Evolutionary conservation across 2,797 vertebrate species (phyloP).

Genomic region (Cirrhinus mrigala): DNA sequence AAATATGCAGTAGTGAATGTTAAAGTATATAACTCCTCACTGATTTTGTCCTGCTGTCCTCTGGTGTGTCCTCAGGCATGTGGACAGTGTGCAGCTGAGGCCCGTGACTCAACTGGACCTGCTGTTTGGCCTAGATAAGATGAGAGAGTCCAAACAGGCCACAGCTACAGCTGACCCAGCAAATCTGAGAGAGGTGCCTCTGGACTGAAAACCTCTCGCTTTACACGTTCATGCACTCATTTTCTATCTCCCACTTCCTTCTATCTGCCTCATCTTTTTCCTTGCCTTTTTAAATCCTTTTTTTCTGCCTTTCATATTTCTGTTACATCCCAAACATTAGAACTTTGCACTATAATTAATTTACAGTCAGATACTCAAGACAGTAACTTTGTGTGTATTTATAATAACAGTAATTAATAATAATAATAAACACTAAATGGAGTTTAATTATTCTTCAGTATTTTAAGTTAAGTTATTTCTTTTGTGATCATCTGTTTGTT

Average conservation of each 20-base stretch:
- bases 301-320: not conserved
- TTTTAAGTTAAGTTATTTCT: not conserved
- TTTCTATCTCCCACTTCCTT: not conserved
- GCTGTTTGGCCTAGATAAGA: constrained; percentile 83
- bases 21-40: not conserved
- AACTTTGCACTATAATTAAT: not conserved
- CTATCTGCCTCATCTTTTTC: not conserved
- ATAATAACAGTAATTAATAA: not conserved
- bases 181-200: constrained; percentile 68
- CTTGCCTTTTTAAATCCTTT: not conserved
- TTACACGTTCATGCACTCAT: not conserved
- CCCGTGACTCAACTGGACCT: constrained; percentile 84
- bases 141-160: constrained; percentile 80
- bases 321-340: not conserved
- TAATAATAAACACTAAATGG: not conserved
- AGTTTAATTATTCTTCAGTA: not conserved
- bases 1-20: not conserved
- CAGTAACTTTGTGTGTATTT: not conserved
- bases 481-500: not conserved
- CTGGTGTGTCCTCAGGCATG: constrained; percentile 44
- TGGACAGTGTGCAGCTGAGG: constrained; percentile 75
- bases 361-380: not conserved
- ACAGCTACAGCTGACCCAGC: constrained; percentile 50
- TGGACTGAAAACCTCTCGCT: constrained; percentile 70
- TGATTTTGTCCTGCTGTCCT: constrained; percentile 36